Conservation (phyloP, 2,888 invertebrate genomes). For the Cheilosia variabilis region DNA sequence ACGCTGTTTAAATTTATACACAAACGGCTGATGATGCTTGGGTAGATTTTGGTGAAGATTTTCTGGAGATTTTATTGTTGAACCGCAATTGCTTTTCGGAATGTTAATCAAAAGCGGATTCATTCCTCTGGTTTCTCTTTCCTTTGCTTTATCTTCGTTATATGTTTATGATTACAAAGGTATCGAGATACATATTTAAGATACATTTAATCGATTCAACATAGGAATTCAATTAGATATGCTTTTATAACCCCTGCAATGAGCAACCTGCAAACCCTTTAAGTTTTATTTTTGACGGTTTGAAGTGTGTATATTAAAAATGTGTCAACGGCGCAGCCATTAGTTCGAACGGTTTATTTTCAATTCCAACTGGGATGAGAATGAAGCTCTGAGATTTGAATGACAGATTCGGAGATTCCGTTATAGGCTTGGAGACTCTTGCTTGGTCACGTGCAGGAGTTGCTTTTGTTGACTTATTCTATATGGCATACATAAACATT, state of each 20-base stretch:
- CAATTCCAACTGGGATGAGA: not conserved
- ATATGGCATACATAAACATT: not conserved
- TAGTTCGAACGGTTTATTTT: constrained; percentile 23
- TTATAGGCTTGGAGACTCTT: not conserved
- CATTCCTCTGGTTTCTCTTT: constrained; percentile 26
- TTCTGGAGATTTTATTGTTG: constrained; percentile 63
- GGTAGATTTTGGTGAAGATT: constrained; percentile 31
- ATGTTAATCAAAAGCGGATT: constrained; percentile 69
- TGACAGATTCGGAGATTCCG: constrained; percentile 1
- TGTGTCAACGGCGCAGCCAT: constrained; percentile 19
- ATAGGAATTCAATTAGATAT: constrained; percentile 69
- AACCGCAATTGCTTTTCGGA: constrained; percentile 51
- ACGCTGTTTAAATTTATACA: constrained; percentile 45
- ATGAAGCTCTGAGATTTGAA: constrained; percentile 1
- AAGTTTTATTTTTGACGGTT: constrained; percentile 27
- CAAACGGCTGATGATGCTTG: constrained; percentile 37
- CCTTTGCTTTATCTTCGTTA: constrained; percentile 43
- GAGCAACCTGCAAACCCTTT: constrained; percentile 52
- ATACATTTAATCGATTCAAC: constrained; percentile 63
- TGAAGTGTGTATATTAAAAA: not conserved
- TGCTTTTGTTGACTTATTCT: not conserved
- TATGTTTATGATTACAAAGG: constrained; percentile 51
- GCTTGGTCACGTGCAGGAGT: not conserved
- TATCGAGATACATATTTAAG: constrained; percentile 11
- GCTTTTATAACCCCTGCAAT: constrained; percentile 35